Evolutionary conservation across 2,113 vertebrate genomes (phyloP).

Genomic region (Cranoglanis bouderius): DNA sequence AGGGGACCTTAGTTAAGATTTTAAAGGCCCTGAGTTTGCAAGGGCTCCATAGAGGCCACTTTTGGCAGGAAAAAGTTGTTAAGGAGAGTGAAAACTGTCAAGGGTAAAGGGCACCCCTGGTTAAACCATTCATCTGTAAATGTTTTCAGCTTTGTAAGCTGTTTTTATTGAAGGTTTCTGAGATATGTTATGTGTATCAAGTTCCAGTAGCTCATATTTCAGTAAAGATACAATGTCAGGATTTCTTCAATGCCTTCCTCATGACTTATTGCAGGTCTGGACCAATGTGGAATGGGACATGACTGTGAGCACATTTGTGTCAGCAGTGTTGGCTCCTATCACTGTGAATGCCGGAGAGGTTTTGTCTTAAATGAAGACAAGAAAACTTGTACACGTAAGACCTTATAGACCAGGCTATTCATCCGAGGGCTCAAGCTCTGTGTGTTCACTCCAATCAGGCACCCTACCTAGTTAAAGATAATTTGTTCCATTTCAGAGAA

Average conservation of each 20-base stretch:
- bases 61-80: too few species aligned
- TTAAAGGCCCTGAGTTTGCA: not conserved
- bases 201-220: not conserved
- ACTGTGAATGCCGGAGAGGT: conserved; percentile 67
- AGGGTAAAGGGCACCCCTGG: not conserved
- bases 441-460: conserved; percentile 14
- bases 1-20: not conserved
- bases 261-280: conserved; percentile 57
- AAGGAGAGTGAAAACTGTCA: too few species aligned
- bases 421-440: not conserved
- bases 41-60: too few species aligned
- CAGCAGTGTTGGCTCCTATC: conserved; percentile 55
- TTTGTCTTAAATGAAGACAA: conserved; percentile 70
- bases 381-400: conserved; percentile 78
- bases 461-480: not conserved
- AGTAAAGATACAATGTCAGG: not conserved
- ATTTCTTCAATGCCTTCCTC: conserved; percentile 29
- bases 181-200: not conserved
- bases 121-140: not conserved
- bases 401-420: conserved; percentile 29
- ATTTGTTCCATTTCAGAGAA: not conserved
- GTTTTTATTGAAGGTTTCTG: too few species aligned
- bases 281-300: conserved; percentile 64
- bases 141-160: not conserved
- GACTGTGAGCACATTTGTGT: conserved; percentile 73